These are phyloP conservation scores for Synergus umbraculus DNA, from an alignment of 2,888 invertebrate genomes.

Conservation along the genomic window DNA sequence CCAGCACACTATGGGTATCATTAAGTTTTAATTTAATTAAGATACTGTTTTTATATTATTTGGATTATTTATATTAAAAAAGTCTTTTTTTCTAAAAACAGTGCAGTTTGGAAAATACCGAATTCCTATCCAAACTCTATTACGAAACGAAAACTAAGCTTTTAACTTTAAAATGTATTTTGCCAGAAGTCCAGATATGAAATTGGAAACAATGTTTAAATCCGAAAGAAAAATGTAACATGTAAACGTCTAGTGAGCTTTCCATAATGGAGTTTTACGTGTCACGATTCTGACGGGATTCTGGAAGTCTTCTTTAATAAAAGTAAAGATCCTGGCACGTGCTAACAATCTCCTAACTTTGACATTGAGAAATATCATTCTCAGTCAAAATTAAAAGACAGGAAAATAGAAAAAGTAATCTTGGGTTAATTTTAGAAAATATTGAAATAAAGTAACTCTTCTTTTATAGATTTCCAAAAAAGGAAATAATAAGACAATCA, in stretches of 20 bases:
- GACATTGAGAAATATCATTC: neutral
- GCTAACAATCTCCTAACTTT: neutral
- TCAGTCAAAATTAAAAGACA: neutral
- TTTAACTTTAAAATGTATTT: neutral
- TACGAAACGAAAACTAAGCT: neutral
- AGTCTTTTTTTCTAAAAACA: slow-evolving; percentile 49
- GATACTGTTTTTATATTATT: slow-evolving; percentile 59
- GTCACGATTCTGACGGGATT: neutral
- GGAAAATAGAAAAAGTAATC: neutral
- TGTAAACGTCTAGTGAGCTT: neutral
- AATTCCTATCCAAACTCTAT: neutral
- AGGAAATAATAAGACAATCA: neutral
- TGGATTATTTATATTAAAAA: slow-evolving; percentile 64
- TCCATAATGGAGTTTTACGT: slow-evolving; percentile 8
- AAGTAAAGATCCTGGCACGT: neutral
- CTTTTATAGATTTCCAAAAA: neutral
- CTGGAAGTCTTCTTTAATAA: neutral
- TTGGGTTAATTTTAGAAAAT: neutral
- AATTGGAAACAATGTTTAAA: neutral
- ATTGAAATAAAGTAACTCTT: neutral
- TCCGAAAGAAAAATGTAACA: slow-evolving; percentile 12
- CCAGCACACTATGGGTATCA: slow-evolving; percentile 11
- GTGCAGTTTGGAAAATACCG: neutral
- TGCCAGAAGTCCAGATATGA: slow-evolving; percentile 6
- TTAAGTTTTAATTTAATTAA: slow-evolving; percentile 22